Evolutionary conservation across 2,888 invertebrate species (phyloP).

Genomic region (Caenorhabditis sp.): DNA sequence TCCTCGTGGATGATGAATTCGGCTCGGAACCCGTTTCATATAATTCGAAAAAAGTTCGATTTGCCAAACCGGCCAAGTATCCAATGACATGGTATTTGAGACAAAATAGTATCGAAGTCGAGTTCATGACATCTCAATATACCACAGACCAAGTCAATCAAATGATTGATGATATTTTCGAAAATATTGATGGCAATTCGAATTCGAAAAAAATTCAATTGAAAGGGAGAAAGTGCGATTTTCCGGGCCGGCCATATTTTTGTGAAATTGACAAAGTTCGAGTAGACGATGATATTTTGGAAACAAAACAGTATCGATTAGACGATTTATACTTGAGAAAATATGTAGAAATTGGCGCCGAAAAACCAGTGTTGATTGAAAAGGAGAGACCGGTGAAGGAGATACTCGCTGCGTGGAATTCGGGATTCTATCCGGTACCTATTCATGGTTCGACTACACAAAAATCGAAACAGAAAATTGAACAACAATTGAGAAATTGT

Average conservation of each 20-base stretch:
- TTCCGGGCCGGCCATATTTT: not conserved
- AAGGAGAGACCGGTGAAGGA: not conserved
- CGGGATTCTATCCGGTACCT: conserved; percentile 25
- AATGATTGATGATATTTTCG: not conserved
- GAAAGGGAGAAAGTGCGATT: not conserved
- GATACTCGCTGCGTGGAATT: conserved; percentile 15
- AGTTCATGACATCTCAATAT: not conserved
- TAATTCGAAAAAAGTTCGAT: conserved; percentile 15
- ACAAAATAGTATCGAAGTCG: conserved; percentile 3
- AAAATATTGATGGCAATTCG: not conserved
- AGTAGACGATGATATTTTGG: not conserved
- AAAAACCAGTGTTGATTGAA: not conserved
- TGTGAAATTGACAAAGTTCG: not conserved
- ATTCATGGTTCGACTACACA: conserved; percentile 12
- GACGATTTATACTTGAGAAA: not conserved
- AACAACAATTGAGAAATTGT: not conserved
- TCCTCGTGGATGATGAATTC: conserved; percentile 22
- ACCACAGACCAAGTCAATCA: not conserved
- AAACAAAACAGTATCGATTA: not conserved
- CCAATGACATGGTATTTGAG: conserved; percentile 26
- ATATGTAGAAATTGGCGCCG: not conserved
- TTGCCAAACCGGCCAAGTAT: conserved; percentile 15
- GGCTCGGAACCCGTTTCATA: not conserved
- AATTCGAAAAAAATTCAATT: not conserved
- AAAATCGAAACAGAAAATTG: conserved; percentile 1